A percentile compares a stretch with the other conserved stretches of the same genome.
These are phyloP conservation scores for Scaptomyza pallida DNA, from an alignment of 1,140 invertebrate species.

Conservation along the genomic window DNA sequence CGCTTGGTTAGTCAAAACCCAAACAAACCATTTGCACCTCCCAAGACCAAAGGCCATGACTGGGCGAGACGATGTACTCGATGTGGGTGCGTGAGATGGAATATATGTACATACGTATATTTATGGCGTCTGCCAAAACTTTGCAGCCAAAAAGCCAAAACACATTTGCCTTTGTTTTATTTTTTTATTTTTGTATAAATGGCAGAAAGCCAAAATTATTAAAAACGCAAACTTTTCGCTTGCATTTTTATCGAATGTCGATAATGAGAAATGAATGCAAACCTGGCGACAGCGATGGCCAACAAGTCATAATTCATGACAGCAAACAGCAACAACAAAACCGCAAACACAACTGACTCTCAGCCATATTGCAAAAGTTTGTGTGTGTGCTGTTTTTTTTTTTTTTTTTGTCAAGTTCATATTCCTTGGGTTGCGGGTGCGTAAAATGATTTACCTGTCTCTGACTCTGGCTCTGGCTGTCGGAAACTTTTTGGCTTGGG, in stretches of 20 bases:
- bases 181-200: conserved; percentile 42
- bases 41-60: conserved; percentile 38
- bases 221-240: conserved; percentile 45
- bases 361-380: conserved; percentile 74
- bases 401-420: conserved; percentile 59
- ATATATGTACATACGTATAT: too few species aligned
- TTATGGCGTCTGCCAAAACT: conserved; percentile 77
- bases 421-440: conserved; percentile 70
- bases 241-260: conserved; percentile 71
- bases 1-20: conserved; percentile 66
- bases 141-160: conserved; percentile 67
- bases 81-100: conserved; percentile 53
- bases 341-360: conserved; percentile 18
- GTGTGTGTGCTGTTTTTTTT: too few species aligned
- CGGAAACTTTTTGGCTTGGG: conserved; percentile 75
- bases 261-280: conserved; percentile 78
- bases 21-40: not conserved
- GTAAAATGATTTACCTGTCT: conserved; percentile 83
- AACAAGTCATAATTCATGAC: conserved; percentile 28
- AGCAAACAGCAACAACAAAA: not conserved
- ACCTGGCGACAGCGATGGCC: conserved; percentile 31
- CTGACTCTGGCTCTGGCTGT: conserved; percentile 59
- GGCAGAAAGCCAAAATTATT: conserved; percentile 66
- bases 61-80: conserved; percentile 19
- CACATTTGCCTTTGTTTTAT: conserved; percentile 36